Percentiles rank a stretch among this genome's conserved stretches.
phyloP scores from a whole-genome alignment of 2,888 invertebrate genomes.

The Raillietiella orientalis region DNA sequence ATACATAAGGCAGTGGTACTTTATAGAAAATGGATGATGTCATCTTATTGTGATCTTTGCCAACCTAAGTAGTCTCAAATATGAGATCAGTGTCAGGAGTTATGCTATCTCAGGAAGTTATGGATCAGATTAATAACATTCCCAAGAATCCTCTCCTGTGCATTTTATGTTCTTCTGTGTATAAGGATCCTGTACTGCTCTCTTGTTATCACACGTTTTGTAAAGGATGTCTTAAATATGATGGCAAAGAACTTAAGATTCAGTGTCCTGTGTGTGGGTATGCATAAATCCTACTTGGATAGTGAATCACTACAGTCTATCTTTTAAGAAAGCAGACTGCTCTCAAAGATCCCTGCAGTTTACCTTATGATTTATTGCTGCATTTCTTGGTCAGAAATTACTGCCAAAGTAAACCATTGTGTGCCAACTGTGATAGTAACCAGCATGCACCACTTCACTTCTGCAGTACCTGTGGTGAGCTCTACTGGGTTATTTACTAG shows the following conservation, averaged over 20 bases:
- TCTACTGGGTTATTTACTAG: slow-evolving; percentile 1
- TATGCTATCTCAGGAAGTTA: too few relatives aligned
- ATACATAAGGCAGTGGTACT: too few relatives aligned
- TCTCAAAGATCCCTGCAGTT: neutral
- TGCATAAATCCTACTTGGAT: slow-evolving; percentile 8
- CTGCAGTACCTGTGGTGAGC: slow-evolving; percentile 36
- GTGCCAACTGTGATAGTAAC: slow-evolving; percentile 41
- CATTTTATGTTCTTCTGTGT: slow-evolving; percentile 29
- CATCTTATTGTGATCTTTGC: too few relatives aligned
- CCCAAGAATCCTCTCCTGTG: slow-evolving; percentile 25
- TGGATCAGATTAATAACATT: too few relatives aligned
- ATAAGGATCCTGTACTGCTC: slow-evolving; percentile 28
- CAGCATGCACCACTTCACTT: slow-evolving; percentile 34
- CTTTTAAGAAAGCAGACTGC: slow-evolving; percentile 3
- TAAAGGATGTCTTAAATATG: slow-evolving; percentile 24
- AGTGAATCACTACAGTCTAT: too few relatives aligned
- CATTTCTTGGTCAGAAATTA: slow-evolving; percentile 32
- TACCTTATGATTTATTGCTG: slow-evolving; percentile 22
- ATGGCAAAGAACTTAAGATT: slow-evolving; percentile 24
- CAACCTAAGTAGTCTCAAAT: too few relatives aligned
- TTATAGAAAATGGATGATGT: too few relatives aligned
- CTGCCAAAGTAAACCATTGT: slow-evolving; percentile 32
- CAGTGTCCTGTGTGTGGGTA: slow-evolving; percentile 32
- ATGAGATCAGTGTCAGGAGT: too few relatives aligned
- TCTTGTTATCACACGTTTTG: slow-evolving; percentile 36